Evolutionary conservation across 2,888 invertebrate genomes (phyloP), one percentile per base, ranked within the genome.

Genomic region (Leucophenga montana): DNA sequence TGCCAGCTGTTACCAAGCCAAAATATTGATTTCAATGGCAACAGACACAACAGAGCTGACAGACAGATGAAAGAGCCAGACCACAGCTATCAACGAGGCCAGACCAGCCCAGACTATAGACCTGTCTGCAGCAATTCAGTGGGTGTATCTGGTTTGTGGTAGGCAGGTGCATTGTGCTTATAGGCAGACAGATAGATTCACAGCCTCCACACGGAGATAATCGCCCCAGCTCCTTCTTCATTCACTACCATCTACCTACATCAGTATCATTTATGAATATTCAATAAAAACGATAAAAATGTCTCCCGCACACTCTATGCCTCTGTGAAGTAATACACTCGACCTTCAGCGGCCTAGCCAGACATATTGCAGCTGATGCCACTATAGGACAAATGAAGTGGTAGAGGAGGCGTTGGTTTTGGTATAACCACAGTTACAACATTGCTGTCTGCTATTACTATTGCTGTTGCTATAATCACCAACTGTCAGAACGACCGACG

Each of bases 251-350:
- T 20, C 48, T 61, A 39, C 16, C 53, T 53, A 53, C 78, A 77
- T 82, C 66, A 76, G 75, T 72, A 46, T 68, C 78, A 77, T 83
- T 86, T 86, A 85, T 85, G 86, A 85, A 85, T 86, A 85, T 85
- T 86, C 85, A 85, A 85, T 84, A 85, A 80, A 81, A 70, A 64
- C 85, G 85, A 86, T 85, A 85, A 85, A 85, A 85, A 77, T 78
- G 85, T 85, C 85, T 86, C 84, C 75, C 66, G 48, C 39, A 14
- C 20, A 14, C 64, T 65, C 65, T 56, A 68, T 70, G 56, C 72
- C 71, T 48, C 27, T 57, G n/a, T 64, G 27, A 27, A 27, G 27
- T 27, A 27, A 27, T 48, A 33, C 39, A n/a, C 2, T 20, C 59
- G 16, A 16, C 53, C 53, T 18, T 16, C 53, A 16, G 16, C 16